Evolutionary conservation across 2,797 vertebrate genomes (phyloP), one percentile per base, ranked within the genome.

Genomic region (Bradypodion ventrale): DNA sequence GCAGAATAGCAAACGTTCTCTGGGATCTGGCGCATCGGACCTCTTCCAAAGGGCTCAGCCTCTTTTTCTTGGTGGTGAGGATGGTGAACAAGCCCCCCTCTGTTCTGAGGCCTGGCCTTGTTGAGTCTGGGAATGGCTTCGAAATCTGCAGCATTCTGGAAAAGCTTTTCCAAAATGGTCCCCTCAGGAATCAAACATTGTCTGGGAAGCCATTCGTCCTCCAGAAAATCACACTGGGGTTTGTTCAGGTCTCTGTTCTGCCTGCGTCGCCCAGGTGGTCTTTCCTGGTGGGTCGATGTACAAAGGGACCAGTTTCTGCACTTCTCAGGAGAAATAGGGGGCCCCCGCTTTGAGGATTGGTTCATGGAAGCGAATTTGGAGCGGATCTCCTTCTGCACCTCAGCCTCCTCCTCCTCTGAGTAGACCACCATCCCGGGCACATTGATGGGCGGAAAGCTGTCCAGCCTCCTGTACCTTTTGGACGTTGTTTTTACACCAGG

Each of bases 101-200:
- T 85, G 12, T 27, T 27, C 32, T 27, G 52, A 1, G 44, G 73
- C 7, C 65, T 78, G 1, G n/a, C 25, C 25, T 72, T 40, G 15
- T 40, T 3, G 4, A 49, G 40, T 15, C 42, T 60, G 32, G 42
- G 42, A 35, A 7, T 5, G 2, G 2, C 25, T 44, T 80, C 83
- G 1, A 4, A 52, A 2, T 81, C 78, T 8, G 52, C 73, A 0
- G 52, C 37, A 63, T 85, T 81, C 35, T 77, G 76, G 29, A 85
- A 85, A 1, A 85, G 88, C 91, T 92, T 94, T 81, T 92, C 87
- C 82, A 93, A 85, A 44, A 95, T 49, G 78, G 83, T 94, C 23
- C 88, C 90, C 87, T 92, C 88, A 1, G 92, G 89, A n/a, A 91
- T 56, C 7, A 56, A 85, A 32, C 29, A 82, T 52, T 75, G 83